Conservation (phyloP, 2,113 vertebrate genomes). For the Bubalus kerabau region DNA sequence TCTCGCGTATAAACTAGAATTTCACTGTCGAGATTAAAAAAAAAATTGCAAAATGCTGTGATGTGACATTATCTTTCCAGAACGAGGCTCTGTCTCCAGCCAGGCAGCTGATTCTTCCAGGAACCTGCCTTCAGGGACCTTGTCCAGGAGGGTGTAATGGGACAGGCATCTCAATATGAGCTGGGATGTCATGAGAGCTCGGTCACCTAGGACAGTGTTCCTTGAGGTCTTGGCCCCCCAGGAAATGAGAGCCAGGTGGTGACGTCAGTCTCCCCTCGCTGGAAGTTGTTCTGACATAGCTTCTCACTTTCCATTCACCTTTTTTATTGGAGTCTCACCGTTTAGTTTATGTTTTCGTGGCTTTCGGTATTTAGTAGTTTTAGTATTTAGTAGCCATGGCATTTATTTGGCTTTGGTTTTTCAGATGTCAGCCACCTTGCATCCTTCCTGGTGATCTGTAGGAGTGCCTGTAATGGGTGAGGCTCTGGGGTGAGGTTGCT, state of each 20-base stretch:
- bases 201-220: background rate
- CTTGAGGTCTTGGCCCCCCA: background rate
- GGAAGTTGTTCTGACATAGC: background rate
- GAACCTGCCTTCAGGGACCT: no score
- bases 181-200: background rate
- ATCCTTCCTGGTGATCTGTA: background rate
- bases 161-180: background rate
- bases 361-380: background rate
- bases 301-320: background rate
- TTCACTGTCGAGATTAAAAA: background rate
- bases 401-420: background rate
- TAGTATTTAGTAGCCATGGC: background rate
- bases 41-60: background rate
- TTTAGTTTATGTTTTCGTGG: background rate
- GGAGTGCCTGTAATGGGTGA: background rate
- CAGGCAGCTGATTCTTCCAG: background rate
- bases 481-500: background rate
- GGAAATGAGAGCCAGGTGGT: background rate
- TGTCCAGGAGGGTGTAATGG: background rate
- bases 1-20: background rate
- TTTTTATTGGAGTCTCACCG: background rate
- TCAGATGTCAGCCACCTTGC: background rate
- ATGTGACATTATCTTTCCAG: background rate
- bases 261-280: accelerated
- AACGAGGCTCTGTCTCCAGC: background rate